These are phyloP conservation scores for Dermochelys coriacea DNA, from an alignment of 2,797 vertebrate species.

Conservation along the genomic window DNA sequence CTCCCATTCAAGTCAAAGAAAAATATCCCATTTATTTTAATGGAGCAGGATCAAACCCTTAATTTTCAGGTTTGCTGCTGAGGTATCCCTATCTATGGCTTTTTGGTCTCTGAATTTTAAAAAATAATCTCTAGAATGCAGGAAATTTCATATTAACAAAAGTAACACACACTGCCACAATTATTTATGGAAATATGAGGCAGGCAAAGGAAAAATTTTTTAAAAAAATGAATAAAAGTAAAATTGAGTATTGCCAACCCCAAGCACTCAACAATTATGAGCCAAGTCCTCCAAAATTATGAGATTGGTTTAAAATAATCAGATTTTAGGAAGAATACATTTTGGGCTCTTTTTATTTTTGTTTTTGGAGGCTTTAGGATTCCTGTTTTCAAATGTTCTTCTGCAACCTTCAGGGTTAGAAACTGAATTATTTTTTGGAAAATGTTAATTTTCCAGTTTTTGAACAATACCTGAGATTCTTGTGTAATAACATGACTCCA, in stretches of 20 bases:
- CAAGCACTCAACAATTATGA: no score
- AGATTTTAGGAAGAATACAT: no score
- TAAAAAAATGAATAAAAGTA: neutral
- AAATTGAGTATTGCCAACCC: no score
- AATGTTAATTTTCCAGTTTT: neutral
- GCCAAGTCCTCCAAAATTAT: no score
- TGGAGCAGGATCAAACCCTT: neutral
- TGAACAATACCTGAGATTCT: neutral
- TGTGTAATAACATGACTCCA: neutral
- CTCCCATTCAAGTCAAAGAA: neutral
- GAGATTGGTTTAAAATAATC: no score
- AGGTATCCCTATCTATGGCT: fast-evolving
- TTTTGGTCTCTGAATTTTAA: neutral
- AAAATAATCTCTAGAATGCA: neutral
- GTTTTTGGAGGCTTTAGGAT: no score
- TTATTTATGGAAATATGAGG: neutral
- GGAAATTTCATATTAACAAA: neutral
- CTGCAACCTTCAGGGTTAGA: neutral
- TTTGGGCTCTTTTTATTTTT: no score
- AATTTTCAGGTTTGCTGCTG: neutral
- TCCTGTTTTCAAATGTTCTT: neutral
- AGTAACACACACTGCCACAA: neutral
- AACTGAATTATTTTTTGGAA: neutral
- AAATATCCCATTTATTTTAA: neutral
- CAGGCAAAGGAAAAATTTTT: neutral